Evolutionary conservation across 2,113 vertebrate genomes (phyloP).

Genomic region (Ranitomeya variabilis): DNA sequence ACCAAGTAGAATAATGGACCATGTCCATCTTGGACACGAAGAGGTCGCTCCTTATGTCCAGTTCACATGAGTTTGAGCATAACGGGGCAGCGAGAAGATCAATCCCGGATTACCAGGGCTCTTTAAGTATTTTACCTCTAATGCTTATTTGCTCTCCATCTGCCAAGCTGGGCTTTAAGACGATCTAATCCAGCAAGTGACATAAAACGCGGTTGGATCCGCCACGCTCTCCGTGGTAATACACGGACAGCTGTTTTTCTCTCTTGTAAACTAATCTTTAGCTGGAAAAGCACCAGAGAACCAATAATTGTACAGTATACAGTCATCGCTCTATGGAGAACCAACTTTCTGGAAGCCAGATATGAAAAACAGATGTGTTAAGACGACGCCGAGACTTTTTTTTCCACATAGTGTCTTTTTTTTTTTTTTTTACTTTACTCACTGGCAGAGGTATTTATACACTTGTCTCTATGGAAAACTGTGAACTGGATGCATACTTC

Average conservation of each 20-base stretch:
- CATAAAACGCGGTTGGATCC: background rate
- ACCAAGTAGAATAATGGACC: background rate
- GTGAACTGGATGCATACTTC: background rate
- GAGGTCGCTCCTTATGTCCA: background rate
- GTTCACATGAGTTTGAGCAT: background rate
- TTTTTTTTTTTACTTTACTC: background rate
- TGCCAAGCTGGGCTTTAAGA: conserved; percentile 11
- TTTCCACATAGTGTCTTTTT: conserved; percentile 9
- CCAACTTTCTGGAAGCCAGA: background rate
- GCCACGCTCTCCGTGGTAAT: background rate
- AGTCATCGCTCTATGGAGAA: background rate
- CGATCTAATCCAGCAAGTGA: background rate
- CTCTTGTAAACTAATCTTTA: conserved; percentile 28
- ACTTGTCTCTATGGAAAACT: conserved; percentile 46
- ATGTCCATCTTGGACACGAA: background rate
- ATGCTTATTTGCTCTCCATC: conserved; percentile 38
- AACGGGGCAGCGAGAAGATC: background rate
- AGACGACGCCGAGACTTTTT: conserved; percentile 7
- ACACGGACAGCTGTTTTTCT: conserved; percentile 34
- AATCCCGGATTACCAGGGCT: background rate
- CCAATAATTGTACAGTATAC: conserved; percentile 15
- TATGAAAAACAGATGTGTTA: conserved; percentile 47
- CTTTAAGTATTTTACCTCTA: conserved; percentile 25
- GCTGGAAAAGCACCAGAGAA: conserved; percentile 34
- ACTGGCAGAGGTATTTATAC: background rate